A percentile compares a stretch with the other conserved stretches of the same genome.
These are phyloP conservation scores for Caenorhabditis sp. DNA, from an alignment of 2,888 invertebrate genomes.

Conservation along the genomic window DNA sequence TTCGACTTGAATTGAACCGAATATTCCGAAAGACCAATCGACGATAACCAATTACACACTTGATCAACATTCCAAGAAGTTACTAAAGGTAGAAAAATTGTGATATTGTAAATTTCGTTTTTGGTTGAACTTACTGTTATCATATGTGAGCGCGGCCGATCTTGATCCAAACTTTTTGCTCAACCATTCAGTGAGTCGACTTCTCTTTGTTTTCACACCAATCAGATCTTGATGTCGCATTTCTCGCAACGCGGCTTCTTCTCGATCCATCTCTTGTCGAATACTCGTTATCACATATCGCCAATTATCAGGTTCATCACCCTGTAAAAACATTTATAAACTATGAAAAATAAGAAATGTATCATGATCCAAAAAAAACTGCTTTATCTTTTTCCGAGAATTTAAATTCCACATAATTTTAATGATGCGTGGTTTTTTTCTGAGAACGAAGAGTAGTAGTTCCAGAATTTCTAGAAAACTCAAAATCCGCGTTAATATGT, in stretches of 20 bases:
- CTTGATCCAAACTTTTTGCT: conserved; percentile 38
- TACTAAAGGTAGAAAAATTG: conserved; percentile 33
- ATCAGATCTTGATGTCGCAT: conserved; percentile 27
- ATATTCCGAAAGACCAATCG: conserved; percentile 87
- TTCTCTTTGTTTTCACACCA: conserved; percentile 41
- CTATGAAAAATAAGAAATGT: neutral
- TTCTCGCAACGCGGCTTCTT: conserved; percentile 50
- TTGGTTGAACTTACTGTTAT: conserved; percentile 23
- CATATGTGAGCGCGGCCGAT: conserved; percentile 19
- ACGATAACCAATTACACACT: conserved; percentile 88
- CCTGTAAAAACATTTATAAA: conserved; percentile 37
- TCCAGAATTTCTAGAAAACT: too few relatives aligned
- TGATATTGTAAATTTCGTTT: neutral
- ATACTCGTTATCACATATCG: conserved; percentile 56
- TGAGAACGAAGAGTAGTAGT: too few relatives aligned
- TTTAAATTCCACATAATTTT: too few relatives aligned
- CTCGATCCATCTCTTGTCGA: conserved; percentile 54
- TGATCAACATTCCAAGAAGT: conserved; percentile 85
- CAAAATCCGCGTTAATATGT: neutral
- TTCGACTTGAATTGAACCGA: conserved; percentile 82
- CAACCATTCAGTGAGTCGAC: conserved; percentile 45
- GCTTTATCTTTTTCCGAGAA: too few relatives aligned
- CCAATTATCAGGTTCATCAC: conserved; percentile 56
- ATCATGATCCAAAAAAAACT: too few relatives aligned
- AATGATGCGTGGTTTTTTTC: too few relatives aligned